These are phyloP conservation scores for Tricholaema leucomelas DNA, from an alignment of 2,113 vertebrate species.

Conservation along the genomic window DNA sequence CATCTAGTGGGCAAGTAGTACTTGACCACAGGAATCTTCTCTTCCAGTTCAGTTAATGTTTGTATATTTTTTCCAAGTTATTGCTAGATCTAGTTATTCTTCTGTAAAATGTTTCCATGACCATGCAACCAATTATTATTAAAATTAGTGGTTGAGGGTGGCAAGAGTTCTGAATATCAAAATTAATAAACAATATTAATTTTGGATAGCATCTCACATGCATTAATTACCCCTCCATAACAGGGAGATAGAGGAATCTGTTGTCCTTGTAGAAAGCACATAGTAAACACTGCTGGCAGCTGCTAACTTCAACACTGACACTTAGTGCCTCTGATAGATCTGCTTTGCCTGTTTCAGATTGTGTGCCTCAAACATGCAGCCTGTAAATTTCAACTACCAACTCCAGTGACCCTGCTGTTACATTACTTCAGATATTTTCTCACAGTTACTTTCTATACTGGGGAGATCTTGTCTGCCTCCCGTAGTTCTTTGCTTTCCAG, in stretches of 20 bases:
- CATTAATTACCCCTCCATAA: no score
- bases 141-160: no score
- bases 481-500: background rate
- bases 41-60: no score
- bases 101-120: no score
- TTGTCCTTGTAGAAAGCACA: background rate
- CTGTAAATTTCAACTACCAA: background rate
- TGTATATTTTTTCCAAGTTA: no score
- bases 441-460: background rate
- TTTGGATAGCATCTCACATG: no score
- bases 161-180: no score
- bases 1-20: no score
- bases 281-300: background rate
- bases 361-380: background rate
- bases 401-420: background rate
- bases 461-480: background rate
- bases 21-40: no score
- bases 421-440: background rate
- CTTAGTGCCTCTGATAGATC: fast-evolving
- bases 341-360: background rate
- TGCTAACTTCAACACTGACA: background rate
- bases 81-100: no score
- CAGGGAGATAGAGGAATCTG: background rate
- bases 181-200: no score
- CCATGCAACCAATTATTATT: no score